Evolutionary conservation across 2,888 invertebrate species (phyloP).

Genomic region (Perizoma affinitatum): DNA sequence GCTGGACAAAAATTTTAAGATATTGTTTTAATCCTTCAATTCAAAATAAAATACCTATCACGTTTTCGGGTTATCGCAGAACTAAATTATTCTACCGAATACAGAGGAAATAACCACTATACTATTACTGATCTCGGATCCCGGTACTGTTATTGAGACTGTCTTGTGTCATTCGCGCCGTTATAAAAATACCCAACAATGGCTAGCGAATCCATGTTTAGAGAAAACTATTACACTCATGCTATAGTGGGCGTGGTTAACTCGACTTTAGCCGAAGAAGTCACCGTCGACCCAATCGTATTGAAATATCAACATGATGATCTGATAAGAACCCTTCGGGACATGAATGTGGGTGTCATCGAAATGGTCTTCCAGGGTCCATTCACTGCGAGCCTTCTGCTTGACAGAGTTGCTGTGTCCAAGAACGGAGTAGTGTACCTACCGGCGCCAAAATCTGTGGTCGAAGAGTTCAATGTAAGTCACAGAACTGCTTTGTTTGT

Average conservation of each 20-base stretch:
- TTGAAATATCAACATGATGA: slow-evolving; percentile 89
- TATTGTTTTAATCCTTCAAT: too few species aligned
- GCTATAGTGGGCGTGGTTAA: slow-evolving; percentile 33
- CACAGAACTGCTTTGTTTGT: neutral
- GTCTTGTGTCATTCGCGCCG: too few species aligned
- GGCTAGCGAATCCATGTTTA: slow-evolving; percentile 24
- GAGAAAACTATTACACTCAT: slow-evolving; percentile 26
- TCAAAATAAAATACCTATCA: too few species aligned
- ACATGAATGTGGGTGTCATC: slow-evolving; percentile 94
- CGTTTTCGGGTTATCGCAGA: too few species aligned
- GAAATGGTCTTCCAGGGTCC: slow-evolving; percentile 95
- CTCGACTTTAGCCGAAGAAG: slow-evolving; percentile 27
- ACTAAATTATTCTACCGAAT: too few species aligned
- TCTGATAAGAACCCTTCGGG: slow-evolving; percentile 91
- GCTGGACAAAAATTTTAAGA: too few species aligned
- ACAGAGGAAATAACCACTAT: too few species aligned
- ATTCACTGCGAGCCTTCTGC: slow-evolving; percentile 92
- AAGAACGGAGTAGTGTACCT: slow-evolving; percentile 97
- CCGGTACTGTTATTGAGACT: too few species aligned
- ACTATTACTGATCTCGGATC: too few species aligned
- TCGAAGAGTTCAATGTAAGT: slow-evolving; percentile 90
- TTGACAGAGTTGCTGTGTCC: slow-evolving; percentile 95
- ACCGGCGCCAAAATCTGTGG: slow-evolving; percentile 88
- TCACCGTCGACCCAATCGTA: slow-evolving; percentile 20
- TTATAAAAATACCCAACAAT: slow-evolving; percentile 10